Percentiles rank a stretch among this genome's conserved stretches.
These are phyloP conservation scores for Penaeus indicus DNA, from an alignment of 1,140 invertebrate genomes.

Conservation along the genomic window DNA sequence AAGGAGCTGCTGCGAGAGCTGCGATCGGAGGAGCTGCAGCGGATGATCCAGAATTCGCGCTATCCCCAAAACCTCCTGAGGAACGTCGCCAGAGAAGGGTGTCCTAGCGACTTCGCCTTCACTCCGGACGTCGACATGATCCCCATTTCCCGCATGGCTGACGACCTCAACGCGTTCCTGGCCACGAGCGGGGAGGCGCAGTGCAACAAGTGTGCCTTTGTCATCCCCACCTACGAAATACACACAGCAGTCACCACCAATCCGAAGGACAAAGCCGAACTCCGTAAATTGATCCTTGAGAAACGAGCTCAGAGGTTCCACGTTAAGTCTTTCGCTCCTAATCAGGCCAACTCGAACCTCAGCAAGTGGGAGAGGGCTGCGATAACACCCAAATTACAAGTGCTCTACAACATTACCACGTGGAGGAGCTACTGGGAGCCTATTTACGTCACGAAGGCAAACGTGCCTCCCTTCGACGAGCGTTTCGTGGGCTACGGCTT, in stretches of 20 bases:
- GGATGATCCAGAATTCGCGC: slow-evolving; percentile 78
- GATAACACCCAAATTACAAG: slow-evolving; percentile 62
- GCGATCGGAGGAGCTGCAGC: slow-evolving; percentile 73
- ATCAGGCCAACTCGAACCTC: slow-evolving; percentile 77
- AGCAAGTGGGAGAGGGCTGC: slow-evolving; percentile 67
- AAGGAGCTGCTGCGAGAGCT: slow-evolving; percentile 71
- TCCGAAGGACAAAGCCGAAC: slow-evolving; percentile 75
- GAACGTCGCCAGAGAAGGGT: slow-evolving; percentile 86
- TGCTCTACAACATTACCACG: slow-evolving; percentile 69
- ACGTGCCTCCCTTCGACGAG: slow-evolving; percentile 88
- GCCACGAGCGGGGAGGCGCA: slow-evolving; percentile 15
- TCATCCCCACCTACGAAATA: slow-evolving; percentile 92
- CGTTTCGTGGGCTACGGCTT: slow-evolving; percentile 94
- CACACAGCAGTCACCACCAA: slow-evolving; percentile 80
- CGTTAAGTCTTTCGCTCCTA: slow-evolving; percentile 68
- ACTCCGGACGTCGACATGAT: slow-evolving; percentile 88
- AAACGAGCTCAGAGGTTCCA: slow-evolving; percentile 71
- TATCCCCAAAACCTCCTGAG: slow-evolving; percentile 90
- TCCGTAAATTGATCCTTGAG: slow-evolving; percentile 68
- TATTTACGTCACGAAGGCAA: slow-evolving; percentile 87
- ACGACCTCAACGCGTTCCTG: slow-evolving; percentile 80
- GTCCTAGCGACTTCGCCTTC: slow-evolving; percentile 83
- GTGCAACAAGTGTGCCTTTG: slow-evolving; percentile 80
- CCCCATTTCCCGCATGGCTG: slow-evolving; percentile 73
- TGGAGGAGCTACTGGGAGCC: slow-evolving; percentile 81